phyloP scores from a whole-genome alignment of 2,888 invertebrate species.

The Marronus borbonicus region DNA sequence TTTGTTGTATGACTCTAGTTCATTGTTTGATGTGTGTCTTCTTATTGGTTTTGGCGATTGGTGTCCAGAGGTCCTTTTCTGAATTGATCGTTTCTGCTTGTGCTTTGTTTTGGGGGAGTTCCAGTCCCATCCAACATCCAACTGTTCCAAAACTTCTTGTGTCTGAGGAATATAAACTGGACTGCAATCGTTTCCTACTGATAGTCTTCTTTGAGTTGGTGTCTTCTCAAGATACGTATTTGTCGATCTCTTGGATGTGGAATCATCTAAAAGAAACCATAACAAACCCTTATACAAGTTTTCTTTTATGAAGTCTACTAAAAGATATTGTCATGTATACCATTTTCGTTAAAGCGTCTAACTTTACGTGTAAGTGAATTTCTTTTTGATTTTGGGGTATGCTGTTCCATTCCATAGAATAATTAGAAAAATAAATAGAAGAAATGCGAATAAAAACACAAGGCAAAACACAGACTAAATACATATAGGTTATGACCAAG shows the following conservation, averaged over 20 bases:
- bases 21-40: conserved; percentile 61
- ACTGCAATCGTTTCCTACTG: conserved; percentile 57
- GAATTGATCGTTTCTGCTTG: conserved; percentile 52
- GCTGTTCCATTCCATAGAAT: conserved; percentile 24
- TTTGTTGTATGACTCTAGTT: conserved; percentile 64
- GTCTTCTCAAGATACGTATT: conserved; percentile 3
- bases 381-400: conserved; percentile 20
- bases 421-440: not conserved
- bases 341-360: conserved; percentile 6
- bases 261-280: conserved; percentile 16
- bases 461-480: not conserved
- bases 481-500: not conserved
- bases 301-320: not conserved
- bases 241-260: not conserved
- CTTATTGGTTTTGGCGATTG: conserved; percentile 65
- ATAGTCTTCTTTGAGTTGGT: conserved; percentile 31
- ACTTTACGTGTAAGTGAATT: conserved; percentile 26
- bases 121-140: conserved; percentile 73
- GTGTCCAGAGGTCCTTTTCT: conserved; percentile 54
- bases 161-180: conserved; percentile 66
- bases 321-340: conserved; percentile 17
- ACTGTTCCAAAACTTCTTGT: conserved; percentile 65
- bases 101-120: conserved; percentile 66
- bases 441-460: not conserved
- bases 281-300: not conserved